Evolutionary conservation across 2,113 vertebrate species (phyloP), one percentile per base, ranked within the genome.

Genomic region (Gymnarchus niloticus): DNA sequence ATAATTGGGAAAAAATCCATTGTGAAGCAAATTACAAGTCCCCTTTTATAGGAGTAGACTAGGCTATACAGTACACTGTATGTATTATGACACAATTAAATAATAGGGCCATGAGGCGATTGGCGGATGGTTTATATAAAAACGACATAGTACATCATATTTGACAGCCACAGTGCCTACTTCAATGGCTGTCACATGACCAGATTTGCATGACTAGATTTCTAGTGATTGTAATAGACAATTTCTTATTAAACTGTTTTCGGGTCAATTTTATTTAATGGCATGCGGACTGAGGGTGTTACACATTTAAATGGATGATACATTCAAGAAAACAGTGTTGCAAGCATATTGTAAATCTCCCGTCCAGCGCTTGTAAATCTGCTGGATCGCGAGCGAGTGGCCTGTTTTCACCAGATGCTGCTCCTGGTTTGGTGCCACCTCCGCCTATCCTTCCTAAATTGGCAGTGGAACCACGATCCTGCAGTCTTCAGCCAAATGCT

Each of bases 361-460:
- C 73, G 56, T 87, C 83, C 84, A 85, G 56, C 17, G 48, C 84
- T 88, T 65, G 76, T 85, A 91, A 89, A 89, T 89, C 85, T 82
- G 51, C 84, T 25, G 51, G 86, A 89, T 87, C 84, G 86, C 48
- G 87, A 54, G 28, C 69, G 87, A 54, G 28, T 61, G 25, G 69
- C 56, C 56, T 57, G 56, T 87, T 85, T 17, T 44, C 56, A 33
- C 41, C 57, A 88, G 87, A 89, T 85, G 83, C 88, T 86, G 83
- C 83, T 85, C 84, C 87, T 84, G 65, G 56, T 85, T 83, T 87
- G 84, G 56, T 85, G 83, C 89, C 85, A 86, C 83, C 37, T 65
- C 28, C 25, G 25, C 57, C 73, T 78, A 73, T 81, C 81, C 25
- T 81, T 77, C 89, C 88, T 89, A 85, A 89, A 90, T 92, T 92